Evolutionary conservation across 2,113 vertebrate genomes (phyloP).

Genomic region (Coregonus clupeaformis): DNA sequence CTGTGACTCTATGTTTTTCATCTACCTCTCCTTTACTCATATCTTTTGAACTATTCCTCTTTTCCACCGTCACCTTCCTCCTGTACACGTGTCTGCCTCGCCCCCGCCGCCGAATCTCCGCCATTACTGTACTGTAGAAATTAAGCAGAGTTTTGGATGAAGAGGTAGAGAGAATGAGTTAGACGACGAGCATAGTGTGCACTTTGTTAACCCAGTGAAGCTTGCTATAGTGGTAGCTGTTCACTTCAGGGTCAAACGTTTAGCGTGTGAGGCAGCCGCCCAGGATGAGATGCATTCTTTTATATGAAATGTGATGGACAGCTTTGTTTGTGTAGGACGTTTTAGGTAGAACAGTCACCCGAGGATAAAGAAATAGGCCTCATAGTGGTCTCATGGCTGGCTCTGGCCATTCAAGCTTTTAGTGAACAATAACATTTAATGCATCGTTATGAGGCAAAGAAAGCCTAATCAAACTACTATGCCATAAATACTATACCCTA

Average conservation of each 20-base stretch:
- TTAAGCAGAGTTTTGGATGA: neutral
- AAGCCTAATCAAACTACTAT: slow-evolving; percentile 18
- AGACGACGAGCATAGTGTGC: too few relatives aligned
- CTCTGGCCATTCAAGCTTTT: neutral
- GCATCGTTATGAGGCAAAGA: slow-evolving; percentile 6
- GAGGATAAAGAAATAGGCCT: too few relatives aligned
- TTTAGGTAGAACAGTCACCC: slow-evolving; percentile 17
- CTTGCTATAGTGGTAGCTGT: neutral
- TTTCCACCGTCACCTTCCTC: slow-evolving; percentile 49
- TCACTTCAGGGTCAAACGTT: neutral
- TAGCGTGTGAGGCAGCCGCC: slow-evolving; percentile 7
- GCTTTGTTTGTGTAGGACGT: slow-evolving; percentile 2
- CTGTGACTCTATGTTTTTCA: slow-evolving; percentile 30
- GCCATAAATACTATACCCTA: neutral
- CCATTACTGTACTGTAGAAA: slow-evolving; percentile 11
- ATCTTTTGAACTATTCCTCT: slow-evolving; percentile 27
- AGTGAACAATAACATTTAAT: slow-evolving; percentile 26
- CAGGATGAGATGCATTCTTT: neutral
- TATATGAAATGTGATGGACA: slow-evolving; percentile 1
- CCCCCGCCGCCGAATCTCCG: slow-evolving; percentile 25
- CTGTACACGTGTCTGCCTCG: slow-evolving; percentile 51
- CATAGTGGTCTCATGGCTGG: neutral
- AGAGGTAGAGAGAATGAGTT: neutral
- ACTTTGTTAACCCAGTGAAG: too few relatives aligned
- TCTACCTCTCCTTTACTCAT: slow-evolving; percentile 21